Conservation (phyloP, 2,113 vertebrate species). For the Motacilla tschutschensis region DNA sequence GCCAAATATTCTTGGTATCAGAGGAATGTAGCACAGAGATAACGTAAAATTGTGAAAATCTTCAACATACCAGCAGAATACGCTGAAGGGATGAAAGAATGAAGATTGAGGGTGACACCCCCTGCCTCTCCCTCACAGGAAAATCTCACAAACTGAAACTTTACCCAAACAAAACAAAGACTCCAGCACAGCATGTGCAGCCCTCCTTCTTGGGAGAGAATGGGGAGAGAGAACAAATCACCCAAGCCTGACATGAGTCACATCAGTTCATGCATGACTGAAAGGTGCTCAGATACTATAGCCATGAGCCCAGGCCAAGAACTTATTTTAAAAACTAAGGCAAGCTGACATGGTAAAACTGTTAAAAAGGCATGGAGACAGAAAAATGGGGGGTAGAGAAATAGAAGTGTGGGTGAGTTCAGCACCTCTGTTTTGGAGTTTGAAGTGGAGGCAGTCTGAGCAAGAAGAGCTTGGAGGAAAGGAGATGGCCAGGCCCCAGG, state of each 20-base stretch:
- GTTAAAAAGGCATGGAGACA: background rate
- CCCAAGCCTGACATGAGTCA: background rate
- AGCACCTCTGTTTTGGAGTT: background rate
- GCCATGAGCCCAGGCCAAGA: background rate
- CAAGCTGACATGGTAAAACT: background rate
- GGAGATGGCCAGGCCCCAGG: background rate
- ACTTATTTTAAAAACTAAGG: background rate
- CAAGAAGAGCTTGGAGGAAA: background rate
- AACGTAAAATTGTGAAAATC: slow-evolving; percentile 19
- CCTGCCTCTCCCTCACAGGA: background rate
- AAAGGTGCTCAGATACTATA: slow-evolving; percentile 35
- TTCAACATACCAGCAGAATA: background rate
- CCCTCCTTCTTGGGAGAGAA: slow-evolving; percentile 20
- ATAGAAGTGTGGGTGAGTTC: background rate
- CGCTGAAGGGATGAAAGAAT: background rate
- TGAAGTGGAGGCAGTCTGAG: background rate
- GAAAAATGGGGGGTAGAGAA: background rate
- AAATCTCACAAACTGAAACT: slow-evolving; percentile 25
- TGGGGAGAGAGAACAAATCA: slow-evolving; percentile 39
- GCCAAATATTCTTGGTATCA: slow-evolving; percentile 21
- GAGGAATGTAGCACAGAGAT: background rate
- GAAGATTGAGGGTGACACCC: background rate
- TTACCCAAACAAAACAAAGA: slow-evolving; percentile 46
- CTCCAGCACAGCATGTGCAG: slow-evolving; percentile 5
- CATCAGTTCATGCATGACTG: slow-evolving; percentile 51